These are phyloP conservation scores for Cephus spinipes DNA, from an alignment of 2,888 invertebrate species.

Conservation along the genomic window DNA sequence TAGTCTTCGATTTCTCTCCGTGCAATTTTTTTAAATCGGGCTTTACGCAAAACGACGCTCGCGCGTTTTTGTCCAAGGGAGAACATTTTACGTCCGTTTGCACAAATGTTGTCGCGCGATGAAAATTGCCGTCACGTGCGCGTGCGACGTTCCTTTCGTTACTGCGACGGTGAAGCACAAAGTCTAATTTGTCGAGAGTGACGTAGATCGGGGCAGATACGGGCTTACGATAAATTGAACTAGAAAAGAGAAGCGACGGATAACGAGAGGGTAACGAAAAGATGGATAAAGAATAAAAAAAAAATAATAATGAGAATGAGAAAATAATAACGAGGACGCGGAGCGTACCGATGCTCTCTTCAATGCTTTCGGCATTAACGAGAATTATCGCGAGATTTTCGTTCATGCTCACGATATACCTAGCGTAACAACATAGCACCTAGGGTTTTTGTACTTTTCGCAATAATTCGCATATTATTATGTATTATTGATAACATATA, in stretches of 20 bases:
- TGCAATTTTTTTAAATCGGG: neutral
- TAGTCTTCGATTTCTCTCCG: neutral
- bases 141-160: neutral
- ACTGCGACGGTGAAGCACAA: neutral
- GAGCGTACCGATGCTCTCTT: neutral
- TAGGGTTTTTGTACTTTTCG: conserved; percentile 65
- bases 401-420: conserved; percentile 44
- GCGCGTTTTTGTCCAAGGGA: neutral
- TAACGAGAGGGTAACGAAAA: neutral
- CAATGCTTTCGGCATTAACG: neutral
- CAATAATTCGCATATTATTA: conserved; percentile 61
- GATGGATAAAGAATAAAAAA: neutral
- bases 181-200: neutral
- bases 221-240: neutral
- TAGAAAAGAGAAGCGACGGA: neutral
- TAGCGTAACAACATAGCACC: conserved; percentile 66
- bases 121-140: neutral
- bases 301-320: neutral
- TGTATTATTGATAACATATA: conserved; percentile 39
- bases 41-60: neutral
- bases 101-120: neutral
- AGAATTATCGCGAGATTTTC: conserved; percentile 20
- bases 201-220: neutral
- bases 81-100: no score
- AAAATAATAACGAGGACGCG: neutral